Evolutionary conservation across 2,888 invertebrate genomes (phyloP).

Genomic region (Thumatha senex): DNA sequence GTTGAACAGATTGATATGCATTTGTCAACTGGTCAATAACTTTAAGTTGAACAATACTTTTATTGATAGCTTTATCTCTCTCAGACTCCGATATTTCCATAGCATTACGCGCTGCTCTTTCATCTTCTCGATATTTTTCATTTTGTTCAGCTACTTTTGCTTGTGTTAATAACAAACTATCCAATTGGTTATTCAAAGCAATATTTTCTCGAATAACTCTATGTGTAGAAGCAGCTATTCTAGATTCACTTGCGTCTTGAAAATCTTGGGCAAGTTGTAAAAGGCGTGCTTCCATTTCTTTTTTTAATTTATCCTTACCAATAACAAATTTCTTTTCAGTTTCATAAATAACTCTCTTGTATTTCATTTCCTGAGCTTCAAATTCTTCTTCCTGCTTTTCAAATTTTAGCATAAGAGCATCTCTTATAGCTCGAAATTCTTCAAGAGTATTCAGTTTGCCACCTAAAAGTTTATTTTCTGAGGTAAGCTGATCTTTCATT

Average conservation of each 20-base stretch:
- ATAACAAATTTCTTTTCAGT: slow-evolving; percentile 90
- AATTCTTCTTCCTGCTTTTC: slow-evolving; percentile 90
- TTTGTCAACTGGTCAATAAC: slow-evolving; percentile 85
- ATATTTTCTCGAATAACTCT: slow-evolving; percentile 93
- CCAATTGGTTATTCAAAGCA: slow-evolving; percentile 90
- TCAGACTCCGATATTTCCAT: slow-evolving; percentile 84
- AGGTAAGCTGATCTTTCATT: slow-evolving; percentile 92
- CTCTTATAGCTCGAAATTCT: slow-evolving; percentile 94
- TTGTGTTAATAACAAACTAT: slow-evolving; percentile 85
- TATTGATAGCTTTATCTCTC: slow-evolving; percentile 85
- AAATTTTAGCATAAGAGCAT: slow-evolving; percentile 92
- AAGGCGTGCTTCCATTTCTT: slow-evolving; percentile 92
- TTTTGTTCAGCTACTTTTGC: slow-evolving; percentile 85
- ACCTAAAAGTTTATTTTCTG: slow-evolving; percentile 92
- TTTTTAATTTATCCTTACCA: slow-evolving; percentile 91
- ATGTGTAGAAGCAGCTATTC: slow-evolving; percentile 96
- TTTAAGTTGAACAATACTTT: slow-evolving; percentile 85
- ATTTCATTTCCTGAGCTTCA: slow-evolving; percentile 89
- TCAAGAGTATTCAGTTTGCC: slow-evolving; percentile 95
- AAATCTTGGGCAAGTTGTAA: slow-evolving; percentile 92
- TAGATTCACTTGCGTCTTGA: slow-evolving; percentile 91
- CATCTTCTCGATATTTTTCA: slow-evolving; percentile 83
- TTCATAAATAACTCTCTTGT: slow-evolving; percentile 90
- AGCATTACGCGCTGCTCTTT: slow-evolving; percentile 80
- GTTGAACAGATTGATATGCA: slow-evolving; percentile 81